Evolutionary conservation across 1,140 invertebrate genomes (phyloP).

Genomic region (Hyles euphorbiae): DNA sequence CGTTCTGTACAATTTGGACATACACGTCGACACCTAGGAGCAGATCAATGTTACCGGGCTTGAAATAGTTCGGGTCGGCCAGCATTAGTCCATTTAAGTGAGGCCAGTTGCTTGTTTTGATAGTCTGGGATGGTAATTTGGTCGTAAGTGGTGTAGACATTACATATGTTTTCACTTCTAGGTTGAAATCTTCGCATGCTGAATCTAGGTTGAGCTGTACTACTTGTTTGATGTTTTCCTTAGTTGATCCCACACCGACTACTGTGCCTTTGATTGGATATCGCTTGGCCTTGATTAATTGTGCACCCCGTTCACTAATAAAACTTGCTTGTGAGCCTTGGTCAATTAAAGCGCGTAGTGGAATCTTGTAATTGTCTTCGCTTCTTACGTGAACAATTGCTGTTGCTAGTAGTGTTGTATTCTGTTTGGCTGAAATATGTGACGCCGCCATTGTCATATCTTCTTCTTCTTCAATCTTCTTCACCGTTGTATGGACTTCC

Average conservation of each 20-base stretch:
- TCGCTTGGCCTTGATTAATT: slow-evolving; percentile 15
- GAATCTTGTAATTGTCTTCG: slow-evolving; percentile 11
- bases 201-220: slow-evolving; percentile 23
- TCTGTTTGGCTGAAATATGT: slow-evolving; percentile 19
- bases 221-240: slow-evolving; percentile 16
- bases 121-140: slow-evolving; percentile 26
- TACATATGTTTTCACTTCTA: slow-evolving; percentile 21
- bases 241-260: slow-evolving; percentile 15
- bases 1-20: slow-evolving; percentile 25
- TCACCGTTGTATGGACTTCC: too few relatives aligned
- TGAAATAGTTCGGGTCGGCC: slow-evolving; percentile 28
- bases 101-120: slow-evolving; percentile 21
- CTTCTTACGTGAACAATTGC: slow-evolving; percentile 13
- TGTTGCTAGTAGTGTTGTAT: slow-evolving; percentile 15
- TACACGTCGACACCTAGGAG: slow-evolving; percentile 34
- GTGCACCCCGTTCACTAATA: slow-evolving; percentile 15
- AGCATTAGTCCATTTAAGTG: slow-evolving; percentile 27
- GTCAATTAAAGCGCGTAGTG: slow-evolving; percentile 20
- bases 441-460: slow-evolving; percentile 20
- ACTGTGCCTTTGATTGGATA: slow-evolving; percentile 11
- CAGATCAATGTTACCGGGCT: slow-evolving; percentile 29
- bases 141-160: slow-evolving; percentile 33
- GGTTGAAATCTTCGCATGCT: slow-evolving; percentile 16
- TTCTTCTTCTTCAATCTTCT: slow-evolving; percentile 15
- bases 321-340: slow-evolving; percentile 23